Base-by-base conservation (phyloP, 1,140 invertebrate genomes). In the Glomeris maerens region DNA sequence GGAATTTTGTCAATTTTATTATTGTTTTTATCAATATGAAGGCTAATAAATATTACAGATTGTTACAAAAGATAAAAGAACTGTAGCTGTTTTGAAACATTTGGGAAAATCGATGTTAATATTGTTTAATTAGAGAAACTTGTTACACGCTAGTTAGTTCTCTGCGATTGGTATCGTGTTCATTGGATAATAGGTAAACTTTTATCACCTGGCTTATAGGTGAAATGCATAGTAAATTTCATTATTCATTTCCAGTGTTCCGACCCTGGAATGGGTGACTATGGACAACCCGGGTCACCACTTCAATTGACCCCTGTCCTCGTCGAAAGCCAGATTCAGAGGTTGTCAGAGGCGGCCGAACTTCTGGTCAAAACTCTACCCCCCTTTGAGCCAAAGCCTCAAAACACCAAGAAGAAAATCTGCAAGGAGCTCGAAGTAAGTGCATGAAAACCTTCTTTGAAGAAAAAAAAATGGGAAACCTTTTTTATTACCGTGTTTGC, bases 371-470 rank as follows among this genome's bases (percentile, higher is more conserved):
- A 81, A 62, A 81, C 80, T 55, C 67, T 95, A 55, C 86, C 88
- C 14, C 79, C 80, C 27, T 74, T 87, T 53, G 85, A 94, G 62
- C 84, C 87, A 2, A 89, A 90, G 60, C 82, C 83, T 1, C 81
- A 85, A 56, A 90, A 85, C 57, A 80, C 83, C 42, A 94, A 94
- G 62, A 94, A 93, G 71, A 87, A 86, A 62, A 83, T 90, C 58
- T 89, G 83, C 61, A 88, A 86, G 67, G 90, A 95, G 61, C 71
- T 94, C 53, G 87, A 95, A 73, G 80, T 84, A 62, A 64, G 66
- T n/a, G n/a, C n/a, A n/a, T n/a, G n/a, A n/a, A n/a, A n/a, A n/a
- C n/a, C n/a, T 42, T 48, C 44, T 41, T 21, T 48, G 47, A 21
- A 49, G 20, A 36, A 20, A 7, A 44, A 7, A 7, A 36, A 36